A percentile compares a stretch with the other conserved stretches of the same genome.
These are phyloP conservation scores for Actinia equina DNA, from an alignment of 64 coral and sea anemone species.

Conservation along the genomic window DNA sequence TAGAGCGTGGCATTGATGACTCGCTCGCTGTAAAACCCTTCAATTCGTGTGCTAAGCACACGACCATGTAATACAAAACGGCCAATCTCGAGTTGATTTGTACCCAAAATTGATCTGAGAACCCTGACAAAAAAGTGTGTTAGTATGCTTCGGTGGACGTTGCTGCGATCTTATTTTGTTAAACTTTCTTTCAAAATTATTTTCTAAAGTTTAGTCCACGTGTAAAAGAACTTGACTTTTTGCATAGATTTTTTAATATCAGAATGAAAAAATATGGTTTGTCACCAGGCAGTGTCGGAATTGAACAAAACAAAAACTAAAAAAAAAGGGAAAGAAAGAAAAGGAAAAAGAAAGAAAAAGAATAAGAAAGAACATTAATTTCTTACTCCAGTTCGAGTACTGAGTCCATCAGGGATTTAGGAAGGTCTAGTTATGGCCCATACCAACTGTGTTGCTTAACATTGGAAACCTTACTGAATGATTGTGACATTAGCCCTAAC, in stretches of 20 bases:
- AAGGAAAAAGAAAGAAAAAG: no score
- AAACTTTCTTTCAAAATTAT: not conserved
- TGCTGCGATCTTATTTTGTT: not conserved
- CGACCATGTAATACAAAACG: no score
- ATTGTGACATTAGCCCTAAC: not conserved
- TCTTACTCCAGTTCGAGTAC: no score
- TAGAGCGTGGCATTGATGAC: not conserved
- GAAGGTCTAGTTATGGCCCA: not conserved
- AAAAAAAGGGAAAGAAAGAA: no score
- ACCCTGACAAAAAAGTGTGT: no score
- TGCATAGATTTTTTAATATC: not conserved
- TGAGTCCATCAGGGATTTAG: not conserved
- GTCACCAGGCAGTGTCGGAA: not conserved
- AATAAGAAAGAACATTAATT: no score
- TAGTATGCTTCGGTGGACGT: no score
- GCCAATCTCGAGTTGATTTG: no score
- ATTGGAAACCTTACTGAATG: not conserved
- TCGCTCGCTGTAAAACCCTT: not conserved
- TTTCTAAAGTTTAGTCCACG: not conserved
- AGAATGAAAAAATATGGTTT: not conserved
- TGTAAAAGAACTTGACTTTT: not conserved
- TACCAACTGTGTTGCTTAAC: not conserved
- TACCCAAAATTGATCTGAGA: no score
- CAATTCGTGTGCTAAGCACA: not conserved
- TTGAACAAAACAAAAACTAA: no score